Evolutionary conservation across 2,797 vertebrate genomes (phyloP).

Genomic region (Mormyrops boulengeri): DNA sequence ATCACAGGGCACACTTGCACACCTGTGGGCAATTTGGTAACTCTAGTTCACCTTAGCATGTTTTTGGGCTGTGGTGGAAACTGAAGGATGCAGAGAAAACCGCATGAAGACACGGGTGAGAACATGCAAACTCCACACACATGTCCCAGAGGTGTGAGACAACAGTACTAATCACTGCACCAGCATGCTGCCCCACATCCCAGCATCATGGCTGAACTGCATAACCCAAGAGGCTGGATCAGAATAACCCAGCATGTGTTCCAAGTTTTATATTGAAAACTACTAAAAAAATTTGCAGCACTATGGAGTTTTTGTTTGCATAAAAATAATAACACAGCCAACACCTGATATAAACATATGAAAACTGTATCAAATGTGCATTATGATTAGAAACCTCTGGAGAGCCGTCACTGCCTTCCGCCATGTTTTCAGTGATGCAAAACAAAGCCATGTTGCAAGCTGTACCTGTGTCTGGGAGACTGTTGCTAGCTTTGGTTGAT

Average conservation of each 20-base stretch:
- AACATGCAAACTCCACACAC: background rate
- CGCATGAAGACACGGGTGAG: background rate
- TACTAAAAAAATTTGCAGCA: background rate
- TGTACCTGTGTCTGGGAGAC: background rate
- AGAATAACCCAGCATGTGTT: background rate
- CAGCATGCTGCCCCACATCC: background rate
- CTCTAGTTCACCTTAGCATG: background rate
- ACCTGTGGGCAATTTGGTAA: background rate
- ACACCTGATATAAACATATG: background rate
- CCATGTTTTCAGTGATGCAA: background rate
- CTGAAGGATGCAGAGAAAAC: background rate
- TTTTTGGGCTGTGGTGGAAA: background rate
- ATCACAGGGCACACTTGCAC: background rate
- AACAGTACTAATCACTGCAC: background rate
- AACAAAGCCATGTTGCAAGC: background rate
- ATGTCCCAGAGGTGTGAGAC: background rate
- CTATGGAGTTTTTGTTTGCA: background rate
- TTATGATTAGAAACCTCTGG: background rate
- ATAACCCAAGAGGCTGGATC: background rate
- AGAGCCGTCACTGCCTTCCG: background rate
- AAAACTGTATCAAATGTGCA: background rate
- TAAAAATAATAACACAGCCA: background rate
- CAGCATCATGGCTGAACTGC: background rate
- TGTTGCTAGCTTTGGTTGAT: background rate
- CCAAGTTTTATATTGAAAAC: background rate